Conservation (phyloP, 2,888 invertebrate genomes). For the Leistus spinibarbis region DNA sequence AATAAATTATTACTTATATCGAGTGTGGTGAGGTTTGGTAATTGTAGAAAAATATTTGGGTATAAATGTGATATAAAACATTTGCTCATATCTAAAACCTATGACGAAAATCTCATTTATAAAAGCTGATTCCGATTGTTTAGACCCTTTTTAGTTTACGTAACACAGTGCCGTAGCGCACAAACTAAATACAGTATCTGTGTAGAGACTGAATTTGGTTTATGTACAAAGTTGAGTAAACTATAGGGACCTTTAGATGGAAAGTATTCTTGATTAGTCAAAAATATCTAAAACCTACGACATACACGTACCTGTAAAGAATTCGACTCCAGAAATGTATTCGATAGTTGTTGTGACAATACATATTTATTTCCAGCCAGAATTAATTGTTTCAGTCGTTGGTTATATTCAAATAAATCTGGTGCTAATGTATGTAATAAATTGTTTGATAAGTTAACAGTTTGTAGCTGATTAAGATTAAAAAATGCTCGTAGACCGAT, state of each 20-base stretch:
- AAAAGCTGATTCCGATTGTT: not conserved
- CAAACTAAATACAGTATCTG: too few relatives aligned
- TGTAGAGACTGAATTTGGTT: too few relatives aligned
- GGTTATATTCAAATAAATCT: constrained; percentile 23
- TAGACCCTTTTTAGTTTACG: too few relatives aligned
- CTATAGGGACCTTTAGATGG: too few relatives aligned
- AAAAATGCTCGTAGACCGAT: constrained; percentile 8
- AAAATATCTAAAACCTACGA: too few relatives aligned
- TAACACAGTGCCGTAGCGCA: too few relatives aligned
- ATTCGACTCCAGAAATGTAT: constrained; percentile 9
- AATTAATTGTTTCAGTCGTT: constrained; percentile 2
- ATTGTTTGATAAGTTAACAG: constrained; percentile 11
- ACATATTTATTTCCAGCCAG: constrained; percentile 19
- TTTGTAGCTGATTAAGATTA: constrained; percentile 5
- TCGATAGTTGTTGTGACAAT: not conserved
- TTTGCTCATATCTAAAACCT: constrained; percentile 15
- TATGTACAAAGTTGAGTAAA: too few relatives aligned
- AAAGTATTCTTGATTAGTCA: too few relatives aligned
- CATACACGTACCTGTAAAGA: constrained; percentile 13
- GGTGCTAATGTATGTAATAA: constrained; percentile 10
- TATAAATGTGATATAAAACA: constrained; percentile 17
- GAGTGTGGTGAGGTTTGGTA: not conserved
- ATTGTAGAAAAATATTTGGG: constrained; percentile 10
- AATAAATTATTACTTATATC: constrained; percentile 15
- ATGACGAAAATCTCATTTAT: not conserved